Percentiles rank a stretch among this genome's conserved stretches.
Evolutionary conservation across 2,113 vertebrate genomes (phyloP).

Genomic region (Pogonocichla stellata): DNA sequence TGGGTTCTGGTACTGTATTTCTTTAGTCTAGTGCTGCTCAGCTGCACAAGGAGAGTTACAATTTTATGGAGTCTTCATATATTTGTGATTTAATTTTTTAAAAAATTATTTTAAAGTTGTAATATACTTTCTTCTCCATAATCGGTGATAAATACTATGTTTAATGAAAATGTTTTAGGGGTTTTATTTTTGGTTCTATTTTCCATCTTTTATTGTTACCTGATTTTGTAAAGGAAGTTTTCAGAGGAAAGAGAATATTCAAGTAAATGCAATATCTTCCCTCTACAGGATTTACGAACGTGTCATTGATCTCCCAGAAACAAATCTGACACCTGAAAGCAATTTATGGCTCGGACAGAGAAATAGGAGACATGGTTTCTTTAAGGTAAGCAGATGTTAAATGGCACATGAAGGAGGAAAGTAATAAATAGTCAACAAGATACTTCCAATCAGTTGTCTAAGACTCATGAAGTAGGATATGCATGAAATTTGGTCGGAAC

Average conservation of each 20-base stretch:
- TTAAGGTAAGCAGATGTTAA: slow-evolving; percentile 84
- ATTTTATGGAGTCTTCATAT: background rate
- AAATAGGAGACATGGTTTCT: slow-evolving; percentile 90
- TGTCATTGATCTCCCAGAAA: slow-evolving; percentile 90
- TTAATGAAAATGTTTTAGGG: accelerated
- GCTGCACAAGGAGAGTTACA: background rate
- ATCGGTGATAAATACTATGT: background rate
- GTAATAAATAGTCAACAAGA: background rate
- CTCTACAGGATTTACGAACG: slow-evolving; percentile 92
- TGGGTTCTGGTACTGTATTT: background rate
- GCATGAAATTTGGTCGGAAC: background rate
- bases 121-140: background rate
- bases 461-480: background rate
- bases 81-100: background rate
- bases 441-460: background rate
- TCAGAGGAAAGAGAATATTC: background rate
- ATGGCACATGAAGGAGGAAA: background rate
- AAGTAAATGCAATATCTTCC: slow-evolving; percentile 39
- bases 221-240: background rate
- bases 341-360: slow-evolving; percentile 94
- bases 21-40: background rate
- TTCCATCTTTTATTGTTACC: background rate
- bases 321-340: slow-evolving; percentile 84
- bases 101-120: background rate
- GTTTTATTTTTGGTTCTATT: background rate